Evolutionary conservation across 2,888 invertebrate genomes (phyloP).

Genomic region (Himalopsyche kuldschensis): DNA sequence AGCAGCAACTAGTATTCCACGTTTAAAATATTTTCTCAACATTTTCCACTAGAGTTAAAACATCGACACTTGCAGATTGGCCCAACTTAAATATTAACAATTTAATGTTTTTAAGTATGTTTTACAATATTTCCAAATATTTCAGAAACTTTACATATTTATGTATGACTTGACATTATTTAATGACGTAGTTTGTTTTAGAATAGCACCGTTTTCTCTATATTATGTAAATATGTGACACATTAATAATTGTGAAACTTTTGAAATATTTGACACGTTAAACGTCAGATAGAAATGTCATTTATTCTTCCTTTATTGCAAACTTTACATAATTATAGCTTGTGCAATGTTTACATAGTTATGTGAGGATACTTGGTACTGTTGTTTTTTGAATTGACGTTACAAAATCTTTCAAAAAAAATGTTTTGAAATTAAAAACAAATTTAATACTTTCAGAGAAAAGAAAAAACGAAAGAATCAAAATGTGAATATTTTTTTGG

Average conservation of each 20-base stretch:
- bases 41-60: constrained; percentile 15
- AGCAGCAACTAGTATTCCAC: constrained; percentile 12
- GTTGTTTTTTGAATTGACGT: no score
- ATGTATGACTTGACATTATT: not conserved
- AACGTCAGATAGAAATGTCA: not conserved
- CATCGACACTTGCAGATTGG: not conserved
- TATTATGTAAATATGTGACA: not conserved
- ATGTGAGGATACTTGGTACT: no score
- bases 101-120: not conserved
- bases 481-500: no score
- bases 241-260: not conserved
- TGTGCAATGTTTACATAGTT: no score
- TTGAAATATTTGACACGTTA: not conserved
- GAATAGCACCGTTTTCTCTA: not conserved
- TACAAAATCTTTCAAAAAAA: no score
- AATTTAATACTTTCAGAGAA: no score
- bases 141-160: not conserved
- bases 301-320: not conserved
- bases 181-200: not conserved
- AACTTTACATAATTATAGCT: no score
- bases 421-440: no score
- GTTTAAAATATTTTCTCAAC: constrained; percentile 29
- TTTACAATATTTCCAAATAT: not conserved
- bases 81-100: not conserved
- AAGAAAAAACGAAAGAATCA: no score